Evolutionary conservation across 2,797 vertebrate species (phyloP), one percentile per base, ranked within the genome.

Genomic region (Siniperca obscura): DNA sequence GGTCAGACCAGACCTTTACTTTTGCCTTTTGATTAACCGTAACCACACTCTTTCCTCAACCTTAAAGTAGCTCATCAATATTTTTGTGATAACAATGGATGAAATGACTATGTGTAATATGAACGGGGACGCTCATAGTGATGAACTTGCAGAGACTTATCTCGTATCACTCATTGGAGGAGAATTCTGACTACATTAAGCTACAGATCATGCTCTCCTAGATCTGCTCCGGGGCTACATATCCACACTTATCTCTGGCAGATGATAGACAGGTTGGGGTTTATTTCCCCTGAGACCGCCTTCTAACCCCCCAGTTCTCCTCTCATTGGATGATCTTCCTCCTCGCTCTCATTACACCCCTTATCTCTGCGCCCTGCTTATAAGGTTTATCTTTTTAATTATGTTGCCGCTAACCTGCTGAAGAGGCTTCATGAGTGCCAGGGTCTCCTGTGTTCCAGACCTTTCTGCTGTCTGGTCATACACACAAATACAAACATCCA

Each of bases 341-440:
- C 68, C 46, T 84, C 30, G 70, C 89, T 87, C 93, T 94, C 92
- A 94, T 93, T 94, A 93, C 86, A 88, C 19, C 74, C 64, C 93
- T 94, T 94, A 94, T 95, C 94, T 90, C 84, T 61, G 74, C 88
- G 78, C 89, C 83, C 85, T 66, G 87, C 80, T 94, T 90, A 91
- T 89, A 81, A 91, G 90, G 87, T 94, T 94, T 94, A 94, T 94
- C 92, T 93, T 93, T 94, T 94, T 94, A 95, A 94, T 94, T 94
- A 94, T 94, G 92, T 93, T 27, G 65, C 83, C 21, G 50, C 85
- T 90, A 91, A 92, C 91, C 91, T 85, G 82, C 86, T 86, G 86
- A 90, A 89, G 90, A 90, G 85, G 91, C 76, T 89, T 22, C 77
- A 38, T 69, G 71, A 84, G 86, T 67, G 83, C 74, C 80, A 7